These are phyloP conservation scores for Drosophila pseudotakahashii DNA, from an alignment of 2,888 invertebrate genomes.

Conservation along the genomic window DNA sequence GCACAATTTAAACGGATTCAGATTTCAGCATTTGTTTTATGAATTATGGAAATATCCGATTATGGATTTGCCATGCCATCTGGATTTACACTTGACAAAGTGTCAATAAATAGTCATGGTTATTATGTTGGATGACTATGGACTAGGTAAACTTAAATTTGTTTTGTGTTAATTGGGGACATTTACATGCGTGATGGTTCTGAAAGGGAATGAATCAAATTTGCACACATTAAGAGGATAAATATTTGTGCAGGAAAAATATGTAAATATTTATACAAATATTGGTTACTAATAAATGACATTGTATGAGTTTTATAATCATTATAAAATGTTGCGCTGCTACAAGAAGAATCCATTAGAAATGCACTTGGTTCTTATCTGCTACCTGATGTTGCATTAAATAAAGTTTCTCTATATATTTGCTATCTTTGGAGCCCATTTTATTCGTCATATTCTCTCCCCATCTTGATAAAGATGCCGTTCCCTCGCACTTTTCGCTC, in stretches of 20 bases:
- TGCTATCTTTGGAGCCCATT: background rate
- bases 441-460: conserved; percentile 10
- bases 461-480: conserved; percentile 6
- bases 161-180: conserved; percentile 2
- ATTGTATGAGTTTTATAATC: background rate
- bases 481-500: conserved; percentile 4
- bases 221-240: background rate
- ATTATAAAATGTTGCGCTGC: background rate
- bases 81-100: conserved; percentile 11
- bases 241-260: no score
- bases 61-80: conserved; percentile 27
- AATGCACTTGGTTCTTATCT: conserved; percentile 36
- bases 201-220: background rate
- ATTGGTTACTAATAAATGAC: no score
- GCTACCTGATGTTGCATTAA: conserved; percentile 1
- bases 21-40: conserved; percentile 56
- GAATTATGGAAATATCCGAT: conserved; percentile 29
- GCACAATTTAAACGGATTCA: conserved; percentile 74
- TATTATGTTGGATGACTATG: conserved; percentile 11
- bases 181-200: no score
- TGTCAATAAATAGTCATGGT: conserved; percentile 29
- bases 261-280: background rate
- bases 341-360: background rate
- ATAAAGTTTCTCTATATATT: conserved; percentile 4
- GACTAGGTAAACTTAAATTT: background rate